Conservation (phyloP, 2,113 vertebrate species). For the Laterallus jamaicensis region DNA sequence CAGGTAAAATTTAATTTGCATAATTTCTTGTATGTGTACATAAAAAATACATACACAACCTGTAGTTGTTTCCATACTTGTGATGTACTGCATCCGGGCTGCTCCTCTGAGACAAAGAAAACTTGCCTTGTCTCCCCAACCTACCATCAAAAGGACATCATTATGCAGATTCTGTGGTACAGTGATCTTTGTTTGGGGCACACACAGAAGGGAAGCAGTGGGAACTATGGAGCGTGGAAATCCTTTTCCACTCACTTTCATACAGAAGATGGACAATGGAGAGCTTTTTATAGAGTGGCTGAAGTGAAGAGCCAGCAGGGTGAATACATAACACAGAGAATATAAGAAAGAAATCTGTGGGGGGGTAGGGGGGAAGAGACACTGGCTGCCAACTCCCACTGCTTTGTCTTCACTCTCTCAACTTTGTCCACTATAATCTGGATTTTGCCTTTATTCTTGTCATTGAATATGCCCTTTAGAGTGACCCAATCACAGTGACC, state of each 20-base stretch:
- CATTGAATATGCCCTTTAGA: constrained; percentile 14
- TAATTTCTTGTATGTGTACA: not conserved
- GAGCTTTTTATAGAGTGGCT: not conserved
- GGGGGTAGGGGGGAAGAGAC: not conserved
- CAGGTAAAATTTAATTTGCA: constrained; percentile 44
- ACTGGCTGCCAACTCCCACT: not conserved
- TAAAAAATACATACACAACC: constrained; percentile 46
- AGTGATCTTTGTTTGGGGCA: not conserved
- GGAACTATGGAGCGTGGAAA: not conserved
- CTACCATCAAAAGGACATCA: not conserved
- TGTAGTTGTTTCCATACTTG: constrained; percentile 26
- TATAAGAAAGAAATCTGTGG: not conserved
- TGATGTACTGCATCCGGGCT: not conserved
- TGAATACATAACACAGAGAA: not conserved
- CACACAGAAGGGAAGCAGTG: not conserved
- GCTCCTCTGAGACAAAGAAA: constrained; percentile 27
- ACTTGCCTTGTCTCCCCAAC: not conserved
- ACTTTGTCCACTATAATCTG: constrained; percentile 17
- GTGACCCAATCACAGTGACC: not conserved
- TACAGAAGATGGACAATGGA: not conserved
- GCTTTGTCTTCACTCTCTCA: constrained; percentile 22
- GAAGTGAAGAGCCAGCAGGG: not conserved
- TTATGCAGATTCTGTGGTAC: not conserved
- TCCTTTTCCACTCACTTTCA: constrained; percentile 14
- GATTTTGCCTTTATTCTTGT: not conserved